A percentile compares a stretch with the other conserved stretches of the same genome.
Conservation (phyloP, 2,797 vertebrate genomes). For the Coilia nasus region DNA sequence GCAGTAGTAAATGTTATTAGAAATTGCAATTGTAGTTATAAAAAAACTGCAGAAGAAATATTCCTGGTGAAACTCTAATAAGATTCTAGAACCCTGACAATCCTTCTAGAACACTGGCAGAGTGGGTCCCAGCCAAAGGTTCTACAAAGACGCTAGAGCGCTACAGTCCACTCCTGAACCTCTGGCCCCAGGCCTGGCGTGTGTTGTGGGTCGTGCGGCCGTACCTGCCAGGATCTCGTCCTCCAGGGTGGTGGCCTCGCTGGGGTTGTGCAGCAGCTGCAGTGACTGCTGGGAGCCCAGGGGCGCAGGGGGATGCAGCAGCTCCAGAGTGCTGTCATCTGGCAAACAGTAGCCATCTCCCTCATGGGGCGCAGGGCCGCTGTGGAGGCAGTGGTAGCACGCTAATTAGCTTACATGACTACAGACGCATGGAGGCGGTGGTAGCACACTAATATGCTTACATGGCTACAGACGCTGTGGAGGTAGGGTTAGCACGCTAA, state of each 20-base stretch:
- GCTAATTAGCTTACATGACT: too few species aligned
- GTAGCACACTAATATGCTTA: too few species aligned
- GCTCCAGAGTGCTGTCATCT: conserved; percentile 78
- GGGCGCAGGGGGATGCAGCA: conserved; percentile 72
- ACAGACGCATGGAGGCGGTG: too few species aligned
- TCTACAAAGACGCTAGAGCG: too few species aligned
- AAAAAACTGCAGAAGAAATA: too few species aligned
- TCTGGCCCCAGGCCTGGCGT: background rate
- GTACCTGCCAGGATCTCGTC: conserved; percentile 65
- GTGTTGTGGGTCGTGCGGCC: background rate
- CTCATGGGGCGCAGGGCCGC: conserved; percentile 62
- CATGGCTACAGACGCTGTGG: too few species aligned
- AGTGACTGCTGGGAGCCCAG: conserved; percentile 58
- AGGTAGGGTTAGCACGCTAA: too few species aligned
- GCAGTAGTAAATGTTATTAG: too few species aligned
- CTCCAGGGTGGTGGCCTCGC: conserved; percentile 59
- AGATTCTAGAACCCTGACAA: background rate
- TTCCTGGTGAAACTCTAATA: too few species aligned
- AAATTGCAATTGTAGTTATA: too few species aligned
- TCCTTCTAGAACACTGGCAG: too few species aligned
- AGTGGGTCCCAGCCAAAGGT: background rate
- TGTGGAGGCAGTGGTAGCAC: conserved; percentile 41
- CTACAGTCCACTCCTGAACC: too few species aligned
- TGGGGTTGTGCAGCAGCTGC: conserved; percentile 52
- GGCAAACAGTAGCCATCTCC: conserved; percentile 74